Conservation (phyloP, 2,888 invertebrate species). For the Apoda limacodes region DNA sequence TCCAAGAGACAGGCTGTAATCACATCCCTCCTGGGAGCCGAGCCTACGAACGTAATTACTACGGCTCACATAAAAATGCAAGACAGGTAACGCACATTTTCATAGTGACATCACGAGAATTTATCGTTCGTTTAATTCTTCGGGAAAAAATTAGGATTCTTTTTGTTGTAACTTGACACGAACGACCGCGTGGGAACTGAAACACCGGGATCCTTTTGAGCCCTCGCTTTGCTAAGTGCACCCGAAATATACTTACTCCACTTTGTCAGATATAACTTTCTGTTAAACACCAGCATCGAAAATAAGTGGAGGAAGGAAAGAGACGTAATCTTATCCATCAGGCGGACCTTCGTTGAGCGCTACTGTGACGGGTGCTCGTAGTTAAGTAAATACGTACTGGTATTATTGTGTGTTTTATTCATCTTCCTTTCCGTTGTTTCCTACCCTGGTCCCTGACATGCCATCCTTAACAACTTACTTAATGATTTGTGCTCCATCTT, state of each 20-base stretch:
- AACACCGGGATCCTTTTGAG: constrained; percentile 39
- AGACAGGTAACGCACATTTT: constrained; percentile 70
- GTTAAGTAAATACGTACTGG: constrained; percentile 38
- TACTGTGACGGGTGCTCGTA: constrained; percentile 53
- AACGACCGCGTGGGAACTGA: constrained; percentile 59
- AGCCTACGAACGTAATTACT: constrained; percentile 66
- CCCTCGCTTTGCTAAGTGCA: constrained; percentile 56
- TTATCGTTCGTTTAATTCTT: constrained; percentile 68
- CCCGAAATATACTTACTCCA: constrained; percentile 54
- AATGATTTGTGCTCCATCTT: too few species aligned
- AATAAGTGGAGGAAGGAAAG: constrained; percentile 40
- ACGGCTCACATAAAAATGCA: constrained; percentile 67
- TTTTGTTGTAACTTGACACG: constrained; percentile 57
- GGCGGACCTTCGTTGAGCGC: constrained; percentile 43
- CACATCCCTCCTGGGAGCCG: constrained; percentile 44
- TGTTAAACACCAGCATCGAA: constrained; percentile 46
- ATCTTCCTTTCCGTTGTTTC: constrained; percentile 40
- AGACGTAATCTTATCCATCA: constrained; percentile 59
- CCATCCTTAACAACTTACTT: too few species aligned
- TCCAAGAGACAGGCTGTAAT: constrained; percentile 48
- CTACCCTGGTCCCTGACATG: constrained; percentile 38
- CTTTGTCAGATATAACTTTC: constrained; percentile 60
- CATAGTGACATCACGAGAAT: constrained; percentile 69
- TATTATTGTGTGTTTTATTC: constrained; percentile 59
- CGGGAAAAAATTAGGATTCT: constrained; percentile 62